Conservation (phyloP, 2,113 vertebrate genomes). For the Lycaon pictus region DNA sequence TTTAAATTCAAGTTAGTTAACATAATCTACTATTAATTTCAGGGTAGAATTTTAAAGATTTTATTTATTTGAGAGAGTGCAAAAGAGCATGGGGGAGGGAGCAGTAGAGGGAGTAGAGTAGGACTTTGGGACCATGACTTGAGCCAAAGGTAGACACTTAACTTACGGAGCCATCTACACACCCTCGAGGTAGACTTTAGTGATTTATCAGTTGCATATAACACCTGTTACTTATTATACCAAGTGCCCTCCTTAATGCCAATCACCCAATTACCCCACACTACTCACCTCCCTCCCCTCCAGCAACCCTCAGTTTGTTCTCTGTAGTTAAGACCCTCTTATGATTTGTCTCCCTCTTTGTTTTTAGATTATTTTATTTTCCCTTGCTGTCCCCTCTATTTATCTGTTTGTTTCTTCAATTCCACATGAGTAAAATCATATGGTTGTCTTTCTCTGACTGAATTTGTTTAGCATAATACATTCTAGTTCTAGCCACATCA, state of each 20-base stretch:
- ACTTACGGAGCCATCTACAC: too few species aligned
- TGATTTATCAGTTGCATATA: neutral
- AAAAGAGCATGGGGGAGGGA: too few species aligned
- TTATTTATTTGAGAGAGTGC: too few species aligned
- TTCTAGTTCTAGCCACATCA: neutral
- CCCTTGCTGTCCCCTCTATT: neutral
- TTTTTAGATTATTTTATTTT: neutral
- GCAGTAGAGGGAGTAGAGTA: too few species aligned
- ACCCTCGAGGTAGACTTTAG: neutral
- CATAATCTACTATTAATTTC: neutral
- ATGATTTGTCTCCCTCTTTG: neutral
- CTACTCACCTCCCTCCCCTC: too few species aligned
- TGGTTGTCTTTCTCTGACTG: neutral
- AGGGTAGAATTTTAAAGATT: neutral
- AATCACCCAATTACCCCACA: too few species aligned
- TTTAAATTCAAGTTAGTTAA: neutral
- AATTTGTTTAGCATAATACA: neutral
- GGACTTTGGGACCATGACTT: too few species aligned
- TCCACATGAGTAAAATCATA: neutral
- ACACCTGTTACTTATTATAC: neutral
- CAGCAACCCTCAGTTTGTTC: too few species aligned
- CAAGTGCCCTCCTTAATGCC: too few species aligned
- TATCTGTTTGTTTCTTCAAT: too few species aligned
- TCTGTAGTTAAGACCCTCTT: too few species aligned
- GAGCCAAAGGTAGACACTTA: too few species aligned